These are phyloP conservation scores for Hippoglossus stenolepis DNA, from an alignment of 2,113 vertebrate species.

Conservation along the genomic window DNA sequence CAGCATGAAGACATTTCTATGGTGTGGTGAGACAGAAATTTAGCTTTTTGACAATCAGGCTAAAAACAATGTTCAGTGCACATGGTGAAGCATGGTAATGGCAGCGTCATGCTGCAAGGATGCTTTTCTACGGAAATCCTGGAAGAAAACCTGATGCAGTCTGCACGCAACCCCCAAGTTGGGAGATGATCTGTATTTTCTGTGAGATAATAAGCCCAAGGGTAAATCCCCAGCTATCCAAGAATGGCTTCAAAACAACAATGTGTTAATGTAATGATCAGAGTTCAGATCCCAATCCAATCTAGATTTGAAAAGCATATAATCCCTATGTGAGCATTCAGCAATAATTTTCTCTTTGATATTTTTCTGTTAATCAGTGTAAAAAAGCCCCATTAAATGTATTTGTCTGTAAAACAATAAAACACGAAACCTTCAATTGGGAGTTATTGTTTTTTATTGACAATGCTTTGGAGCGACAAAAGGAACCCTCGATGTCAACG, in stretches of 20 bases:
- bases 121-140: too few relatives aligned
- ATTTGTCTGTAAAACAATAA: slow-evolving; percentile 3
- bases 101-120: background rate
- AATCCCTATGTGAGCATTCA: background rate
- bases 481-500: slow-evolving; percentile 23
- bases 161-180: background rate
- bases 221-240: background rate
- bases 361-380: slow-evolving; percentile 1
- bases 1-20: background rate
- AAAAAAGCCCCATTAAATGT: background rate
- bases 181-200: background rate
- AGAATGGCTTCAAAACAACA: background rate
- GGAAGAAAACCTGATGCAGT: background rate
- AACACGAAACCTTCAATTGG: background rate
- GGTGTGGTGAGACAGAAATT: background rate
- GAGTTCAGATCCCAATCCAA: background rate
- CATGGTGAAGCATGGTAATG: too few relatives aligned
- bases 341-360: background rate
- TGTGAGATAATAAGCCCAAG: background rate
- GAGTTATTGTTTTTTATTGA: background rate
- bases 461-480: background rate
- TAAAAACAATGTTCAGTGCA: background rate
- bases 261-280: background rate
- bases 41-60: background rate
- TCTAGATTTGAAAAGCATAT: background rate